Conservation (phyloP, 2,113 vertebrate species). For the Chloropsis cyanopogon region DNA sequence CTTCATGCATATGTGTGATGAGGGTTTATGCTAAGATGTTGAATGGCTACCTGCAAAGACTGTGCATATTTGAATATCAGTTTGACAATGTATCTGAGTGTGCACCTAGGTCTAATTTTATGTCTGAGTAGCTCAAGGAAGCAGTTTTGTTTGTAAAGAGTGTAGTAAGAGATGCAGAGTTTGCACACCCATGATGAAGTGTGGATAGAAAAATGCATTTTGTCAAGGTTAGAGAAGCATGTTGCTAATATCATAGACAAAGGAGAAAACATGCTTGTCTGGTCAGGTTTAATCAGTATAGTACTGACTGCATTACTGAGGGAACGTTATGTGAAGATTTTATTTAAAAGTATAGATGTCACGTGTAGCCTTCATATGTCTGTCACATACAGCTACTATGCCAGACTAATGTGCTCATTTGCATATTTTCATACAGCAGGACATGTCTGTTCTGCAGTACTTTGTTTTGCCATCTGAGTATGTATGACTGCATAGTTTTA, state of each 20-base stretch:
- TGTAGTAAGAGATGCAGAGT: not conserved
- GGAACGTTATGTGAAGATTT: not conserved
- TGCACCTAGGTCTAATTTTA: not conserved
- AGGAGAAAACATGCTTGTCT: not conserved
- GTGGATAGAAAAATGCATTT: not conserved
- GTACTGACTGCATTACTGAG: not conserved
- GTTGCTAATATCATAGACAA: not conserved
- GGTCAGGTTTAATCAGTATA: not conserved
- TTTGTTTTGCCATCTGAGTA: not conserved
- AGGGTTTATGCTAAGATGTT: not conserved
- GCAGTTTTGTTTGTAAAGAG: not conserved
- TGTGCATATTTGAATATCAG: not conserved
- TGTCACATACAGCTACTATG: not conserved
- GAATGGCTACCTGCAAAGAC: not conserved
- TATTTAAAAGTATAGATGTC: not conserved
- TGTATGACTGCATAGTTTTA: not conserved
- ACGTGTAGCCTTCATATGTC: accelerated
- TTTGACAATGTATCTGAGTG: not conserved
- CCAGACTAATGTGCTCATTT: not conserved
- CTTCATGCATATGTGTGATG: not conserved
- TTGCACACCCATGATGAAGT: not conserved
- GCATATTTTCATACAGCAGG: not conserved
- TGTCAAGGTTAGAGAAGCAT: not conserved
- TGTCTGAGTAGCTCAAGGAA: not conserved
- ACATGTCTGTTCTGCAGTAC: not conserved